Evolutionary conservation across 1,140 invertebrate genomes (phyloP), one percentile per base, ranked within the genome.

Genomic region (Neodiprion lecontei): DNA sequence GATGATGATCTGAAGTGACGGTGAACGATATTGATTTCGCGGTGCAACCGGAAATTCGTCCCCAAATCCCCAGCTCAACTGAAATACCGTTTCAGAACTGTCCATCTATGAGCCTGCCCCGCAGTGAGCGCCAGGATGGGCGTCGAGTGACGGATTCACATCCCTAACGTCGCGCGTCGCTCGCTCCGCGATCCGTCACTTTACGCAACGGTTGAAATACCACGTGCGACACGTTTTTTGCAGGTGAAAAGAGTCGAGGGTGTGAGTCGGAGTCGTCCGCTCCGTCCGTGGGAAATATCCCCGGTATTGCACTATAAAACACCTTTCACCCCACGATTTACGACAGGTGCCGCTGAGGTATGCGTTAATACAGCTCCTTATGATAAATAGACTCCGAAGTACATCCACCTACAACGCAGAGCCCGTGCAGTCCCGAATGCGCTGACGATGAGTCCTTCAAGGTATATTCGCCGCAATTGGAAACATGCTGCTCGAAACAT

Each of bases 291-390:
- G 68, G 68, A 69, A 28, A 69, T 4, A 21, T 47, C 68, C 68
- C 12, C 11, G 68, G 11, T 69, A 69, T 47, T 23, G 47, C 12
- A 69, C 23, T 69, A 47, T 69, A 69, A 69, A 69, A 69, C 68
- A 69, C 68, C 68, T 69, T 28, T 47, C 21, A 23, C 23, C 14
- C 68, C 14, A 72, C 67, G 65, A 66, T 50, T 70, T 61, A 61
- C 72, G 74, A 76, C 80, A 77, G 40, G 67, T 61, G 73, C 49
- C 72, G 72, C 70, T 53, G 49, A 78, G 73, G 70, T 80, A 72
- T 76, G 79, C 75, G 77, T 81, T 79, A 79, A 82, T 80, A 82
- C 79, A 79, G 73, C 78, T 82, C 79, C 81, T 80, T 81, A 80
- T 81, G 82, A 83, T 78, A 77, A 79, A 82, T 80, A 78, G 76